Evolutionary conservation across 2,113 vertebrate genomes (phyloP).

Genomic region (Hippocampus barbouri): DNA sequence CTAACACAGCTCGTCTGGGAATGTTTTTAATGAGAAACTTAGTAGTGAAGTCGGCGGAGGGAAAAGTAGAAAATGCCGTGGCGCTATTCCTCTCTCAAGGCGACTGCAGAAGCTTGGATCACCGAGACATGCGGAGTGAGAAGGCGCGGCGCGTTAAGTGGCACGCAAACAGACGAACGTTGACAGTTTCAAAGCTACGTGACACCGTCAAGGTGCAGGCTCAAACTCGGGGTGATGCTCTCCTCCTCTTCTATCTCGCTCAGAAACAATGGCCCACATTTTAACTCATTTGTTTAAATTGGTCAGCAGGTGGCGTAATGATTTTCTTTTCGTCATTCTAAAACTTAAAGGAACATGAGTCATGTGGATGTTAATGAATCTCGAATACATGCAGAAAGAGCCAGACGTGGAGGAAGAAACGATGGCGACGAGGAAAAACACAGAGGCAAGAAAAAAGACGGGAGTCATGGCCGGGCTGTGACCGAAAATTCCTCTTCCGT

Average conservation of each 20-base stretch:
- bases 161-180: neutral
- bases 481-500: conserved; percentile 35
- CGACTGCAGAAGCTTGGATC: neutral
- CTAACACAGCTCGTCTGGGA: conserved; percentile 52
- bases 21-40: conserved; percentile 66
- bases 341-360: neutral
- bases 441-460: neutral
- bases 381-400: neutral
- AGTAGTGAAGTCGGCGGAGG: conserved; percentile 15
- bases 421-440: neutral
- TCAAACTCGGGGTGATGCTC: too few relatives aligned
- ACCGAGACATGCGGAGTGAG: neutral
- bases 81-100: neutral
- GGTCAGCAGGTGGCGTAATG: too few relatives aligned
- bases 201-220: too few relatives aligned
- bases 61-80: neutral
- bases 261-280: too few relatives aligned
- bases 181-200: neutral
- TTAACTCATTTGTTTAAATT: too few relatives aligned
- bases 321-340: neutral
- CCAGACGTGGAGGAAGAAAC: neutral
- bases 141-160: neutral
- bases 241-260: too few relatives aligned
- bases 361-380: neutral
- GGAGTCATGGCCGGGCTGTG: conserved; percentile 2